Evolutionary conservation across 2,113 vertebrate genomes (phyloP), one percentile per base, ranked within the genome.

Genomic region (Aspiorhynchus laticeps): DNA sequence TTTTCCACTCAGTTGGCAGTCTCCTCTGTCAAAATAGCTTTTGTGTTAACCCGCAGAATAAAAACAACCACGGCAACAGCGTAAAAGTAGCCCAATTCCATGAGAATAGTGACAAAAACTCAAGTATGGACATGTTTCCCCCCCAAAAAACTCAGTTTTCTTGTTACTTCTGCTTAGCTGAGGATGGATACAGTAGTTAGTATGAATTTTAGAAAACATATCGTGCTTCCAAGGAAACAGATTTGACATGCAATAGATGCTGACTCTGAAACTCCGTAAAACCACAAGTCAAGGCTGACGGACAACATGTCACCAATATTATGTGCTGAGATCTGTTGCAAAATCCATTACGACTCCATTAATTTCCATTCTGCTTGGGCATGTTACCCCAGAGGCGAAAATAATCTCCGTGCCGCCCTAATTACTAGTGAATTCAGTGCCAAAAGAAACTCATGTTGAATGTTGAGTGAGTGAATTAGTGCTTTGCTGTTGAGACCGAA

Each of bases 371-470:
- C 48, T 28, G 69, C 24, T 59, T 65, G 84, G 73, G 69, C 79
- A 81, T 87, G 61, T 53, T 56, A 59, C 33, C 65, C 46, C 69
- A 73, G 82, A 84, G 69, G 48, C 74, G 82, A 84, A 36, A 74
- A 84, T 84, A 84, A 59, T 74, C 69, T 59, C 24, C 2, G 14
- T 74, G 48, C 65, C 31, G 0, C 31, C 33, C 48, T 74, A 59
- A 84, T 59, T 59, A 80, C 78, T 63, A 73, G 24, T 86, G 80
- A 85, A 89, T 85, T 85, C 75, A 89, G 26, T 88, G 80, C 81
- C 31, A 85, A 56, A 5, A 17, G 31, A 81, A 71, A 85, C 76
- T 85, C 38, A 48, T 83, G 74, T 74, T 38, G 48, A 84, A 84
- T 84, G 83, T 74, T 84, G 65, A 59, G 67, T 74, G 82, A 74